Percentiles rank a stretch among this genome's conserved stretches.
Evolutionary conservation across 2,113 vertebrate genomes (phyloP).

Genomic region (Alethe diademata): DNA sequence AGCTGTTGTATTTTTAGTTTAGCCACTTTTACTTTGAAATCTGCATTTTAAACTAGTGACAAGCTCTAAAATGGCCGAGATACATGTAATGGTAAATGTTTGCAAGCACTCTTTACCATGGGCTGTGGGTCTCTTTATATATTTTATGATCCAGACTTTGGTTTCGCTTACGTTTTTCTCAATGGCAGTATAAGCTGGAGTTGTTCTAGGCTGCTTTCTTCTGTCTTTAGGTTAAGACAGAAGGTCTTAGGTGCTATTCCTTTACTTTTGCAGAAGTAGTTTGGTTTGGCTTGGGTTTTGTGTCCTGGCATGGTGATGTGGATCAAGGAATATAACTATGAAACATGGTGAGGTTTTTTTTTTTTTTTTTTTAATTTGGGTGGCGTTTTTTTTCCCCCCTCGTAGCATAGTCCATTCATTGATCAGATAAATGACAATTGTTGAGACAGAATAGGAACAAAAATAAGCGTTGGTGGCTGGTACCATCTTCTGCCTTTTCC

Average conservation of each 20-base stretch:
- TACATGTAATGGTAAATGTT: not conserved
- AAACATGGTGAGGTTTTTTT: not conserved
- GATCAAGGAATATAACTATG: not conserved
- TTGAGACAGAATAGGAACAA: not conserved
- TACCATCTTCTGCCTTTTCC: not conserved
- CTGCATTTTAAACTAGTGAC: not conserved
- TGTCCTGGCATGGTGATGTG: not conserved
- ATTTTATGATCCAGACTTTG: not conserved
- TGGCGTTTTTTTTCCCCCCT: accelerated
- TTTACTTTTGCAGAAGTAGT: not conserved
- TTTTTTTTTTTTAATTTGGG: accelerated
- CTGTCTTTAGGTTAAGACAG: not conserved
- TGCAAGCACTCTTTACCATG: not conserved
- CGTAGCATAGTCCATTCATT: not conserved
- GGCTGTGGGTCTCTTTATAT: not conserved
- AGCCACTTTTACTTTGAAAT: not conserved
- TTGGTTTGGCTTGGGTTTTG: not conserved
- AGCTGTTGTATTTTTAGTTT: not conserved
- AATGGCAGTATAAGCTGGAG: not conserved
- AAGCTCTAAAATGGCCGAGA: not conserved
- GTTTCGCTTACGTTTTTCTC: not conserved
- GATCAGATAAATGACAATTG: not conserved
- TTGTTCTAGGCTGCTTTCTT: not conserved
- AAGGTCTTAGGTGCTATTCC: not conserved
- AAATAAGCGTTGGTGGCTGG: not conserved